Conservation (phyloP, 2,797 vertebrate genomes). For the Darevskia mixta region DNA sequence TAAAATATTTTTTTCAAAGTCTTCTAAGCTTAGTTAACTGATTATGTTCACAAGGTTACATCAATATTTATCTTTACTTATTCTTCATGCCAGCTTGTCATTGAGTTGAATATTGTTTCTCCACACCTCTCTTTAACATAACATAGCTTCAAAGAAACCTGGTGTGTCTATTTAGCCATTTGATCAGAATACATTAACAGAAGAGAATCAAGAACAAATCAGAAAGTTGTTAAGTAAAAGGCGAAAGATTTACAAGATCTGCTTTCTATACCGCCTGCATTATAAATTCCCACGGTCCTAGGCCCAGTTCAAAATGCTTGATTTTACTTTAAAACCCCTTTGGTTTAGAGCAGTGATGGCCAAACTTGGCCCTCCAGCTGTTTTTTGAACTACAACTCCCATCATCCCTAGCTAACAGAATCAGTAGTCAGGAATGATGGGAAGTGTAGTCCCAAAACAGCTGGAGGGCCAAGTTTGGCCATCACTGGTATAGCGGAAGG, state of each 20-base stretch:
- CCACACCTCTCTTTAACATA: conserved; percentile 42
- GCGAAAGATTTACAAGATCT: too few relatives aligned
- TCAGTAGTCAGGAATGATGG: too few relatives aligned
- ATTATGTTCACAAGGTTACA: not conserved
- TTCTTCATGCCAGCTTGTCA: conserved; percentile 36
- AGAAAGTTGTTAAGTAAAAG: conserved; percentile 18
- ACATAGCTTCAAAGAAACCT: conserved; percentile 52
- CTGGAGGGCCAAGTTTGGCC: too few relatives aligned
- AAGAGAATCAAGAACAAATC: conserved; percentile 64
- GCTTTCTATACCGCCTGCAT: not conserved
- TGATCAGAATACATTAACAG: conserved; percentile 54
- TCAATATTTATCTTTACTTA: conserved; percentile 1
- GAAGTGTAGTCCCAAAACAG: too few relatives aligned
- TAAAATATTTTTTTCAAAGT: conserved; percentile 38
- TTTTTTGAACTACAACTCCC: too few relatives aligned
- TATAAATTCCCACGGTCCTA: not conserved
- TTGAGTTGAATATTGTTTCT: conserved; percentile 18
- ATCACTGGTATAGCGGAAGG: not conserved
- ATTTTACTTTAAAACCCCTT: not conserved
- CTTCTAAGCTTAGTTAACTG: conserved; percentile 14
- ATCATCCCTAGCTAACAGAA: too few relatives aligned
- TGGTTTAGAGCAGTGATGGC: too few relatives aligned
- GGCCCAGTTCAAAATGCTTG: not conserved
- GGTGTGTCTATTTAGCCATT: conserved; percentile 48
- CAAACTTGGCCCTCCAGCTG: too few relatives aligned